These are phyloP conservation scores for Alectoris magna DNA, from an alignment of 2,797 vertebrate genomes.

Conservation along the genomic window DNA sequence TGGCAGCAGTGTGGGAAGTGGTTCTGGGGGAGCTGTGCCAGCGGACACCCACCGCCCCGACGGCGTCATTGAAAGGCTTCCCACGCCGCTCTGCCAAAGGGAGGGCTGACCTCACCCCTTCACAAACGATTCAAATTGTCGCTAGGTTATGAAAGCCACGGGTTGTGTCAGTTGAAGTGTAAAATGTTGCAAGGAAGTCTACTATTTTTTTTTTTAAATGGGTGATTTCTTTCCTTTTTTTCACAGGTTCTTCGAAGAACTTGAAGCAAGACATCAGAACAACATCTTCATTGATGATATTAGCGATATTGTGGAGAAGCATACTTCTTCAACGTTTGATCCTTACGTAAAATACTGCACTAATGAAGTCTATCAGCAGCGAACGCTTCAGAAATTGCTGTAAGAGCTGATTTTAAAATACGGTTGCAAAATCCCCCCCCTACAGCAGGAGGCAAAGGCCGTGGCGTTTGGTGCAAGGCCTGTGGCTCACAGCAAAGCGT, in stretches of 20 bases:
- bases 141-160: fast-evolving
- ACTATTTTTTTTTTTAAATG: fast-evolving
- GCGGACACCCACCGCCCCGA: neutral
- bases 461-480: neutral
- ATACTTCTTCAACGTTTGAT: constrained; percentile 90
- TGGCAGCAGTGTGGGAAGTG: neutral
- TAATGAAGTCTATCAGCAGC: constrained; percentile 98
- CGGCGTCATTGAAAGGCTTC: neutral
- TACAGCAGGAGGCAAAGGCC: neutral
- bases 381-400: constrained; percentile 93
- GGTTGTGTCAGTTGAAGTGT: neutral
- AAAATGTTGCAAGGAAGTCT: fast-evolving
- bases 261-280: constrained; percentile 91
- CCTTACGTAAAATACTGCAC: constrained; percentile 97
- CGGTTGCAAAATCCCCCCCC: neutral
- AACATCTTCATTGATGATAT: constrained; percentile 92
- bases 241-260: constrained; percentile 92
- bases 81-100: fast-evolving
- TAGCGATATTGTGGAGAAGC: constrained; percentile 92
- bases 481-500: fast-evolving
- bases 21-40: neutral
- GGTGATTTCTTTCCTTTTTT: neutral
- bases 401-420: constrained; percentile 76
- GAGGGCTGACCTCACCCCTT: neutral
- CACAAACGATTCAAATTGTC: neutral